Conservation (phyloP, 2,888 invertebrate species). For the Drosophila glabriapex region DNA sequence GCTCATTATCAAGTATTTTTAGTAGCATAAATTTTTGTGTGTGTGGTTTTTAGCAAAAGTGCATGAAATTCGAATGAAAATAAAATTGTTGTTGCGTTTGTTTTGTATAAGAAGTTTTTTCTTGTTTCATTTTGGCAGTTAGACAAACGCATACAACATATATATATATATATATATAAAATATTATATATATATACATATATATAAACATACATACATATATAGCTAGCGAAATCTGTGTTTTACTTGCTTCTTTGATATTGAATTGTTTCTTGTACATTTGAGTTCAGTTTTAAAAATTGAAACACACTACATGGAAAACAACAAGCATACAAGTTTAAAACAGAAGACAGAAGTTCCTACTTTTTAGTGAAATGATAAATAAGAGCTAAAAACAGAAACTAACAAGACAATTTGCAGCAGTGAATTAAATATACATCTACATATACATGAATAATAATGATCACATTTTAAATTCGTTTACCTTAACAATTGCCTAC, state of each 20-base stretch:
- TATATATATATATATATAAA: constrained; percentile 16
- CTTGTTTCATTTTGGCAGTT: constrained; percentile 39
- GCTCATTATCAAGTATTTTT: constrained; percentile 62
- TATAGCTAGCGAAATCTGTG: constrained; percentile 75
- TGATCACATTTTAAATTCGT: constrained; percentile 23
- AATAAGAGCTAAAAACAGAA: constrained; percentile 55
- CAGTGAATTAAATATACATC: constrained; percentile 67
- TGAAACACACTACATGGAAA: constrained; percentile 38
- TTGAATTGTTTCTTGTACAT: constrained; percentile 43
- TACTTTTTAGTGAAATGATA: constrained; percentile 78
- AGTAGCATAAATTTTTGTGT: constrained; percentile 56
- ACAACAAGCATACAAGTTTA: constrained; percentile 51
- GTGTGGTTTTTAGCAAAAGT: constrained; percentile 37
- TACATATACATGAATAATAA: constrained; percentile 20
- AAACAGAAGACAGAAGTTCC: constrained; percentile 77
- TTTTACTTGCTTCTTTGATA: constrained; percentile 63
- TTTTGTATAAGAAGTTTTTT: constrained; percentile 36
- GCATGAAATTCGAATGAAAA: constrained; percentile 23
- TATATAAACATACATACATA: constrained; percentile 47
- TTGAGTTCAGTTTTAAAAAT: constrained; percentile 48
- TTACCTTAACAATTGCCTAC: constrained; percentile 42
- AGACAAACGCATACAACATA: constrained; percentile 37
- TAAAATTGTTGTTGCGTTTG: constrained; percentile 53
- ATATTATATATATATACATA: constrained; percentile 39
- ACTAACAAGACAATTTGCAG: constrained; percentile 67